Base-by-base conservation (phyloP, 2,888 invertebrate species). In the Lithophane semibrunnea region DNA sequence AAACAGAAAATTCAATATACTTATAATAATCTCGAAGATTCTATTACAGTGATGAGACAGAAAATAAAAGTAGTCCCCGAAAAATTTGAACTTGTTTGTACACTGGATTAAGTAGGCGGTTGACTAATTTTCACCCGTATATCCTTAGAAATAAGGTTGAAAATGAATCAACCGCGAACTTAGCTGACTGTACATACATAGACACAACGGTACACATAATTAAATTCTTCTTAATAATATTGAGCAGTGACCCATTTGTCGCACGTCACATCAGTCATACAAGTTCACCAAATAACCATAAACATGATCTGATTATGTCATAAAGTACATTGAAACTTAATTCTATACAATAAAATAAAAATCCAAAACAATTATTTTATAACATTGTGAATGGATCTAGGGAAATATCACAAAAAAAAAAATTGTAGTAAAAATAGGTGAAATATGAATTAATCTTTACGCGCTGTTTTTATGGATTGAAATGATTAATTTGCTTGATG, bases 311-410 rank as follows among this genome's bases (percentile, higher is more conserved):
- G 29, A 68, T 77, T 64, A 65, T 24, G n/a, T 56, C 56, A 66
- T 72, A 61, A 82, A 71, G 58, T 71, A 84, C 61, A 75, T 37
- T 42, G 18, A 64, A 83, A 76, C 73, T 64, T 76, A 83, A 68
- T 37, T 13, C 29, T 75, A 79, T 16, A 54, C n/a, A 61, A 68
- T 83, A 67, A 80, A 80, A 83, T 71, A 78, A 4, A 74, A 76
- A 73, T 79, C 18, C 10, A 65, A 83, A 83, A 73, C 64, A 66
- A 75, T 60, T 44, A 37, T 42, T 63, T 47, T n/a, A 65, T 68
- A 68, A 68, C 9, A 78, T 18, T 65, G 68, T 56, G 24, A 75
- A 69, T 72, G 16, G 16, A 82, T 54, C n/a, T 68, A 16, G 16
- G 16, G 37, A 69, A 69, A 72, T 63, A 79, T 83, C 63, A 60